These are phyloP conservation scores for Uloborus plumipes DNA, from an alignment of 2,888 invertebrate genomes.

Conservation along the genomic window DNA sequence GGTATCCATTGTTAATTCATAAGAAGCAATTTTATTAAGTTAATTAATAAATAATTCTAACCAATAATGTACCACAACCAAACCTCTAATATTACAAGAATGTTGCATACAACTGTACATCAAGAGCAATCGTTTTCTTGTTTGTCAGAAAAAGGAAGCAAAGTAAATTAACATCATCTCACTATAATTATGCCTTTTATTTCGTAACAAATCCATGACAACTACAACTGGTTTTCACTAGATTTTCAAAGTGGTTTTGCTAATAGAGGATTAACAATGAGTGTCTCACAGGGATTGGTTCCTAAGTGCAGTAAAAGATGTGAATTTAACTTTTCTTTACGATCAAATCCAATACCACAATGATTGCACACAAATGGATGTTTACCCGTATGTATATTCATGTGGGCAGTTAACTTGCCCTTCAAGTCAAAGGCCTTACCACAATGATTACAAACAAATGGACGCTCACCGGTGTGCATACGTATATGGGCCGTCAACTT, in stretches of 20 bases:
- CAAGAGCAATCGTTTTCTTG: too few relatives aligned
- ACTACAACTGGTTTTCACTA: conserved; percentile 2
- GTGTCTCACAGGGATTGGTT: conserved; percentile 54
- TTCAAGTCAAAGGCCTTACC: conserved; percentile 50
- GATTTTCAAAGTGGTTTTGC: conserved; percentile 38
- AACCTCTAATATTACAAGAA: too few relatives aligned
- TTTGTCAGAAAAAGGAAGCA: too few relatives aligned
- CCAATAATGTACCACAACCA: too few relatives aligned
- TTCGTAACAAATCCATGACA: conserved; percentile 16
- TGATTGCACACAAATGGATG: conserved; percentile 50
- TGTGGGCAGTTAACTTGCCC: conserved; percentile 45
- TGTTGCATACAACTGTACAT: too few relatives aligned
- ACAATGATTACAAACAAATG: conserved; percentile 52
- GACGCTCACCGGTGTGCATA: conserved; percentile 45
- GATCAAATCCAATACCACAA: conserved; percentile 47
- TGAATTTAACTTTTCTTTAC: conserved; percentile 45
- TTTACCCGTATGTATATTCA: conserved; percentile 42
- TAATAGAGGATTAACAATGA: conserved; percentile 55
- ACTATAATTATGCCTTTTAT: background rate
- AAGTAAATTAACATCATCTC: too few relatives aligned
- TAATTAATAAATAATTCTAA: too few relatives aligned
- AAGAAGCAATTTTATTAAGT: too few relatives aligned
- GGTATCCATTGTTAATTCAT: too few relatives aligned
- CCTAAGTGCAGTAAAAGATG: conserved; percentile 47
- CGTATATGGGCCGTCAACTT: conserved; percentile 43